phyloP scores from a whole-genome alignment of 1,140 invertebrate genomes.

The Gonatopus flavifemur region DNA sequence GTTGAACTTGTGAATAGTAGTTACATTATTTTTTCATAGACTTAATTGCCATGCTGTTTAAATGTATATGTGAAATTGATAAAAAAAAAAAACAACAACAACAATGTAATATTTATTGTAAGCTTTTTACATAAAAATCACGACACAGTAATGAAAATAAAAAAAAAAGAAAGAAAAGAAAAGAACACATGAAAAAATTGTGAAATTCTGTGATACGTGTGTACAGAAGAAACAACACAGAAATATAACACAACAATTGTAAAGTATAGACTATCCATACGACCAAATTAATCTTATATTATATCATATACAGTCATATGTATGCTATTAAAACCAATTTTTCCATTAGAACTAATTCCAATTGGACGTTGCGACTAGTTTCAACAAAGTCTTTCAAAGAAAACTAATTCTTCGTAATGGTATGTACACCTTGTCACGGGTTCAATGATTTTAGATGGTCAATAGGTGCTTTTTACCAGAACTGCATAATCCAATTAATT shows the following conservation, averaged over 20 bases:
- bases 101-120: conserved; percentile 24
- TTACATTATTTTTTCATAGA: conserved; percentile 37
- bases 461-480: no score
- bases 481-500: no score
- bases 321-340: no score
- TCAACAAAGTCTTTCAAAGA: no score
- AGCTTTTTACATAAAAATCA: conserved; percentile 28
- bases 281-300: conserved; percentile 34
- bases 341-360: no score
- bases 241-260: background rate
- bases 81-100: conserved; percentile 13
- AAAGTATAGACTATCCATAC: conserved; percentile 24
- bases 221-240: conserved; percentile 25
- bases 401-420: no score
- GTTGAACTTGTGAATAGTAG: conserved; percentile 26
- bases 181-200: conserved; percentile 28
- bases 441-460: no score
- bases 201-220: conserved; percentile 43
- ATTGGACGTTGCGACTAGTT: no score
- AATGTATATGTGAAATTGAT: conserved; percentile 6
- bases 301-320: no score
- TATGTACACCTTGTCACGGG: no score
- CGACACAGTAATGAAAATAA: conserved; percentile 16
- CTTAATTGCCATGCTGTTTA: conserved; percentile 21
- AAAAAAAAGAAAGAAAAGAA: conserved; percentile 9